Base-by-base conservation (phyloP, 2,888 invertebrate species). In the Cerastis rubricosa region DNA sequence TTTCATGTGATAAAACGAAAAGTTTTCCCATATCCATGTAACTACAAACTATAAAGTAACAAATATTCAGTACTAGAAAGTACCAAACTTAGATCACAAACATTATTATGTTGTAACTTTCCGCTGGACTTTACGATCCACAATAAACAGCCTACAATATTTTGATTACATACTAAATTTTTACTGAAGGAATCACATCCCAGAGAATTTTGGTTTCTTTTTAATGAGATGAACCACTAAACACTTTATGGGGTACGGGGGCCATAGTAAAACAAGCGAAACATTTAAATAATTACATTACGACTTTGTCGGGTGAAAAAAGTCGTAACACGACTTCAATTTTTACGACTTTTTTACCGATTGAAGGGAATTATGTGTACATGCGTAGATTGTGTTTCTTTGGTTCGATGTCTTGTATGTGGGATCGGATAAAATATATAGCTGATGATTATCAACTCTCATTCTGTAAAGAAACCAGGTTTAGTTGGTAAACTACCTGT, bases 211-310 rank as follows among this genome's bases (percentile, higher is more conserved):
- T 51, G 66, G 61, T 66, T 61, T 69, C 45, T 76, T 76, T 87
- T 88, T 85, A 84, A 84, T 81, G 82, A 82, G 78, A 84, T 84
- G 84, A 77, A 84, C 81, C 84, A 82, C 89, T 85, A 81, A 87
- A 87, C 84, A 77, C 74, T 87, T 87, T 88, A 87, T 81, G 79
- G 79, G 65, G 73, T 75, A 84, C 87, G 71, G 84, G 45, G 85
- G 81, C 74, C 54, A 72, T 80, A 80, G 87, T 87, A 88, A 88
- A 87, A 85, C 86, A 88, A 80, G 89, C 87, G 86, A 88, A 87
- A 89, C 89, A 87, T 87, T 88, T 78, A 89, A 85, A 87, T 87
- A 88, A 87, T 88, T 87, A 85, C 87, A 84, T 87, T 85, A 88
- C 83, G 84, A 87, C 81, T 87, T 85, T 76, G 85, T 83, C 80